Base-by-base conservation (phyloP, 2,797 vertebrate species). In the Todus mexicanus region DNA sequence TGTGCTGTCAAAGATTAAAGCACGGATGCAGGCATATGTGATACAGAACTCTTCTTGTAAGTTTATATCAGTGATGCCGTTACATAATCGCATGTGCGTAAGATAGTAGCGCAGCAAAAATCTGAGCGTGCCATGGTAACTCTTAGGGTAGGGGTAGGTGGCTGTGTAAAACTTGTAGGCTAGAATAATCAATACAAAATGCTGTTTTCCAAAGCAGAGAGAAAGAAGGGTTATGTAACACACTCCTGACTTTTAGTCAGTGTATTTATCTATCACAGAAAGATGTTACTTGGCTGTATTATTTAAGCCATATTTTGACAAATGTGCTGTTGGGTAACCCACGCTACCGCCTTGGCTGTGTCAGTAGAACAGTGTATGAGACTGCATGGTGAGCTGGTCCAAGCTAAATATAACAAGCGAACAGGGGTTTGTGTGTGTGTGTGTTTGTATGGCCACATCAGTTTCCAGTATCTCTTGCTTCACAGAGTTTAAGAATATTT, bases 191-290 rank as follows among this genome's bases (percentile, higher is more conserved):
- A 37, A 56, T 54, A 45, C 2, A 1, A 72, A 90, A 82, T 33
- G 61, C 75, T 74, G 42, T 73, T 83, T 93, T 43, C 72, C 25
- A 11, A 69, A 68, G 90, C 9, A 12, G 65, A 73, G 81, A 61
- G 71, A 84, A 60, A 50, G 73, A 16, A 57, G 57, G 25, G 47
- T 94, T 95, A 92, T 69, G 42, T 83, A 94, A 96, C n/a, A 19
- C 50, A 23, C 75, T 87, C 57, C 91, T 93, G 92, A 80, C 63
- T 4, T 94, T 63, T 83, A 85, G 61, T 91, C 89, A 93, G 78
- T 92, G 12, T 12, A 6, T 77, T 40, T 8, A 35, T 57, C 50
- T 72, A 8, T 42, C 48, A 50, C 25, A 35, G 43, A 27, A 60
- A 50, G 68, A 35, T 40, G 27, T 47, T 87, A 69, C 72, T 92